Conservation (phyloP, 2,888 invertebrate species). For the Polyommatus icarus region DNA sequence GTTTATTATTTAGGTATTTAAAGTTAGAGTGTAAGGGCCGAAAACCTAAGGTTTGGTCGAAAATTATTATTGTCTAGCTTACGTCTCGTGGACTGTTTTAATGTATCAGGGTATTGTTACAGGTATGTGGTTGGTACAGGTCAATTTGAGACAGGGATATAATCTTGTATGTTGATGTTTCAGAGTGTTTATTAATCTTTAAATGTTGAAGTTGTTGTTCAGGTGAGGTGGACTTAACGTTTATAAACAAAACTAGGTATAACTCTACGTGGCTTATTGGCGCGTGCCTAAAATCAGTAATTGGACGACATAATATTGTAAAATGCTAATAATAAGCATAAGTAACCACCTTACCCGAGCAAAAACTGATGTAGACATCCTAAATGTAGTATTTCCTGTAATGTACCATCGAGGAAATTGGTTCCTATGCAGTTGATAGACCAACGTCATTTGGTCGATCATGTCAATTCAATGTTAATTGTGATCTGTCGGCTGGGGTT, state of each 20-base stretch:
- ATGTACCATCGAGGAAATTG: neutral
- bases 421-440: too few relatives aligned
- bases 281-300: neutral
- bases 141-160: neutral
- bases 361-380: neutral
- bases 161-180: neutral
- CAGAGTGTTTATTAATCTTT: neutral
- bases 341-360: neutral
- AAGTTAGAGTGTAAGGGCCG: too few relatives aligned
- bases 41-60: too few relatives aligned
- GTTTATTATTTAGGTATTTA: too few relatives aligned
- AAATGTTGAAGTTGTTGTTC: neutral
- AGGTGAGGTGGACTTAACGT: neutral
- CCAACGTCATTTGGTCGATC: too few relatives aligned
- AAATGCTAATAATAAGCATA: neutral
- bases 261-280: neutral
- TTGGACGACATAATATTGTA: neutral
- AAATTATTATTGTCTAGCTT: neutral
- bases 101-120: neutral
- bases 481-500: too few relatives aligned
- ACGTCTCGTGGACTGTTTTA: neutral
- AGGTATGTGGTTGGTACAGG: neutral
- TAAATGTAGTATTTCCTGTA: neutral
- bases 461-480: too few relatives aligned
- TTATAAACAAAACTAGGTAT: neutral